Conservation (phyloP, 1,140 invertebrate genomes). For the Brachionus manjavacas region DNA sequence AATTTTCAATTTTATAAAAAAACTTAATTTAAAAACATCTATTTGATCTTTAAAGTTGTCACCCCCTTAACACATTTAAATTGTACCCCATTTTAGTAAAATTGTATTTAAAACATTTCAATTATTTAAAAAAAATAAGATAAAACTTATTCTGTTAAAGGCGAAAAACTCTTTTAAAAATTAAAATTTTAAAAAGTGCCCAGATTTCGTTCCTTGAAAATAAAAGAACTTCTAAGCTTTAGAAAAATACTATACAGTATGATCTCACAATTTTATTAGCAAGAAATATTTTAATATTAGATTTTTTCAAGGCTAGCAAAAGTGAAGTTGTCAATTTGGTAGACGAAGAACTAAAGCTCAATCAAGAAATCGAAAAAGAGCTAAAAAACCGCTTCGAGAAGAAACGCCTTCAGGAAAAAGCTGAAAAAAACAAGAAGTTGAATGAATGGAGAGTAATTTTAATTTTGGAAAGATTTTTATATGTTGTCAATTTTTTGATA, state of each 20-base stretch:
- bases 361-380: slow-evolving; percentile 45
- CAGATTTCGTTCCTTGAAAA: too few species aligned
- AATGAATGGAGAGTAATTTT: slow-evolving; percentile 52
- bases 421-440: slow-evolving; percentile 48
- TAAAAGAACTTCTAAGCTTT: neutral
- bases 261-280: neutral
- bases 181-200: too few species aligned
- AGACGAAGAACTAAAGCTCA: slow-evolving; percentile 43
- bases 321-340: neutral
- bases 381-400: slow-evolving; percentile 44
- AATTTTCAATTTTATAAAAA: too few species aligned
- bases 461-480: too few species aligned
- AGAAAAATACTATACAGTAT: neutral
- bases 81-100: too few species aligned
- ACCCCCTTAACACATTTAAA: too few species aligned
- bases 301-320: neutral
- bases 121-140: too few species aligned
- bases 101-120: too few species aligned
- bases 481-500: neutral
- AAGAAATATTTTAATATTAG: neutral
- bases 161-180: too few species aligned
- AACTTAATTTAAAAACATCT: too few species aligned
- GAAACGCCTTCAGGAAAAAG: slow-evolving; percentile 48
- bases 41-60: too few species aligned
- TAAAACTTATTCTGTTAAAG: too few species aligned